Conservation (phyloP, 2,113 vertebrate genomes). For the Ariopsis seemanni region DNA sequence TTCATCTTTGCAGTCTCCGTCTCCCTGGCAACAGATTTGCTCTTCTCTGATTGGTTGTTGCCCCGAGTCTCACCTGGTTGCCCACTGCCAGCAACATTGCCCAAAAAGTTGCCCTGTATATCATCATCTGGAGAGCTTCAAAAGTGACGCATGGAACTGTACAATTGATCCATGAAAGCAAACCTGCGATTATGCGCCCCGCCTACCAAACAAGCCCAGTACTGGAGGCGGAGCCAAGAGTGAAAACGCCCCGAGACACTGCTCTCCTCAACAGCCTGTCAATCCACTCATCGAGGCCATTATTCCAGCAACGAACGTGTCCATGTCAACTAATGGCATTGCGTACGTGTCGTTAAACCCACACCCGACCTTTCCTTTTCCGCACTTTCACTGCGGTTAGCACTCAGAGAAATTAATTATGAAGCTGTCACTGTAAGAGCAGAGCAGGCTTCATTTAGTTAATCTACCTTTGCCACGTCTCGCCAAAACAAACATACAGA, state of each 20-base stretch:
- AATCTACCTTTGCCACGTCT: not conserved
- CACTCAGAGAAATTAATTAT: slow-evolving; percentile 8
- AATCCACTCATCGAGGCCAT: slow-evolving; percentile 15
- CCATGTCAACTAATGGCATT: slow-evolving; percentile 11
- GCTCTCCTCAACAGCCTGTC: not conserved
- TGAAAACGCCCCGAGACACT: not conserved
- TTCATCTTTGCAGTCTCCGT: too few species aligned
- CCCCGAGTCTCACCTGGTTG: too few species aligned
- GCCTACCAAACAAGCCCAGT: too few species aligned
- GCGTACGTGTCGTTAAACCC: slow-evolving; percentile 2
- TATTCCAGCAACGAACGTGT: not conserved
- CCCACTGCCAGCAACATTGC: too few species aligned
- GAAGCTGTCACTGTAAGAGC: slow-evolving; percentile 6
- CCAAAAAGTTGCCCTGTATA: too few species aligned
- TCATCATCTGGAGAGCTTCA: too few species aligned
- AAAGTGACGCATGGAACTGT: not conserved
- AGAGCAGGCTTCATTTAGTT: not conserved
- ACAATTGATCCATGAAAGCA: not conserved
- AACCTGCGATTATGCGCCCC: not conserved
- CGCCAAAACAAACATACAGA: not conserved
- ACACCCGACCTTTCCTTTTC: not conserved
- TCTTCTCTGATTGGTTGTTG: too few species aligned
- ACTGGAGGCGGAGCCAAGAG: not conserved
- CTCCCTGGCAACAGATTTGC: too few species aligned
- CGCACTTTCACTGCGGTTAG: not conserved